A percentile compares a stretch with the other conserved stretches of the same genome.
Conservation (phyloP, 2,888 invertebrate species). For the Hypomecis punctinalis region DNA sequence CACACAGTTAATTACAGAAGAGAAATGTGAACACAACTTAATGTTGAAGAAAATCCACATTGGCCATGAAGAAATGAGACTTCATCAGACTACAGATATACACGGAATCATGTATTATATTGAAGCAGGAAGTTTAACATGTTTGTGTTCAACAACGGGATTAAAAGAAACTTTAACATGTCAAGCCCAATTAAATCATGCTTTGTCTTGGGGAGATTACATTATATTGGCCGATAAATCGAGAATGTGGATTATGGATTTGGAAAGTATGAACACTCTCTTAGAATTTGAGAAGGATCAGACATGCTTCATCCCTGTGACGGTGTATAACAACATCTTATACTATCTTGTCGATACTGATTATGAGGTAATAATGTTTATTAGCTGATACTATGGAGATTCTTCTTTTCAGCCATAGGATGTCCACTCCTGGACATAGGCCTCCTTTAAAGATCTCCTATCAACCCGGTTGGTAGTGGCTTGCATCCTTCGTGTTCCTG, state of each 20-base stretch:
- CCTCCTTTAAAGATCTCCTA: no score
- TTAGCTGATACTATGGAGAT: not conserved
- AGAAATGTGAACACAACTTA: conserved; percentile 49
- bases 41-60: conserved; percentile 54
- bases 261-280: conserved; percentile 54
- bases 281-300: conserved; percentile 58
- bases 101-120: conserved; percentile 59
- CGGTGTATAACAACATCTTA: conserved; percentile 58
- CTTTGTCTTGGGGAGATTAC: conserved; percentile 62
- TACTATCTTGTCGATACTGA: conserved; percentile 65
- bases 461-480: no score
- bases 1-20: conserved; percentile 50
- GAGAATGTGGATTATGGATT: conserved; percentile 68
- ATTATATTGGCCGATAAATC: conserved; percentile 55
- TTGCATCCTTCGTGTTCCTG: no score
- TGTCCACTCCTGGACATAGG: no score
- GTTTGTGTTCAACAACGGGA: conserved; percentile 66
- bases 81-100: conserved; percentile 24
- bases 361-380: conserved; percentile 57
- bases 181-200: conserved; percentile 46
- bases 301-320: conserved; percentile 60
- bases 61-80: conserved; percentile 29
- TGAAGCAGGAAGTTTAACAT: conserved; percentile 50
- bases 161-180: conserved; percentile 48
- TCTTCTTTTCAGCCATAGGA: no score